Conservation (phyloP, 2,888 invertebrate genomes). For the Drosophila leonis region DNA sequence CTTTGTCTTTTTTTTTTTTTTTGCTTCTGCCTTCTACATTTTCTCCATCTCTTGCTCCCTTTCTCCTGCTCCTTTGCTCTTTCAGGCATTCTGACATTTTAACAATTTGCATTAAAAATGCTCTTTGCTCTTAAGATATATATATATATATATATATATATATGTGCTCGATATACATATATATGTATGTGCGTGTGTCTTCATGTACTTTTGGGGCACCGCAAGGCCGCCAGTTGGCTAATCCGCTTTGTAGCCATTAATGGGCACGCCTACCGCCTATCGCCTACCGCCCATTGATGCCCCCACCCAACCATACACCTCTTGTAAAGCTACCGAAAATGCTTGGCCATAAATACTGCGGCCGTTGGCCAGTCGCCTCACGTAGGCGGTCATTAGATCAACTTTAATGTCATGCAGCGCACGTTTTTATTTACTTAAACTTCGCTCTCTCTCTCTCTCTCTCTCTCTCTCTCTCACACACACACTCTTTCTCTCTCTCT, state of each 20-base stretch:
- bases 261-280: constrained; percentile 24
- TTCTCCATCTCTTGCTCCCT: neutral
- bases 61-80: neutral
- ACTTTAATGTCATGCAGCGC: constrained; percentile 71
- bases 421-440: constrained; percentile 76
- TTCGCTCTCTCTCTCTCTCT: constrained; percentile 19
- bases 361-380: constrained; percentile 62
- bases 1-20: constrained; percentile 7
- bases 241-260: constrained; percentile 69
- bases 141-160: constrained; percentile 6
- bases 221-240: constrained; percentile 53
- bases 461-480: neutral
- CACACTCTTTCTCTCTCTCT: neutral
- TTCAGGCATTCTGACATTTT: constrained; percentile 34
- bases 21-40: neutral
- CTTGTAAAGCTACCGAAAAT: constrained; percentile 3
- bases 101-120: constrained; percentile 62
- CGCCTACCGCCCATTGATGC: neutral
- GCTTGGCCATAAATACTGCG: constrained; percentile 47
- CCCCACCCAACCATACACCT: neutral
- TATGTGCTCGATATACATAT: constrained; percentile 1
- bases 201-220: constrained; percentile 25
- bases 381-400: constrained; percentile 77
- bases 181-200: neutral
- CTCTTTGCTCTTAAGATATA: constrained; percentile 46